phyloP scores from a whole-genome alignment of 1,140 invertebrate species.

The Propsilocerus akamusi region DNA sequence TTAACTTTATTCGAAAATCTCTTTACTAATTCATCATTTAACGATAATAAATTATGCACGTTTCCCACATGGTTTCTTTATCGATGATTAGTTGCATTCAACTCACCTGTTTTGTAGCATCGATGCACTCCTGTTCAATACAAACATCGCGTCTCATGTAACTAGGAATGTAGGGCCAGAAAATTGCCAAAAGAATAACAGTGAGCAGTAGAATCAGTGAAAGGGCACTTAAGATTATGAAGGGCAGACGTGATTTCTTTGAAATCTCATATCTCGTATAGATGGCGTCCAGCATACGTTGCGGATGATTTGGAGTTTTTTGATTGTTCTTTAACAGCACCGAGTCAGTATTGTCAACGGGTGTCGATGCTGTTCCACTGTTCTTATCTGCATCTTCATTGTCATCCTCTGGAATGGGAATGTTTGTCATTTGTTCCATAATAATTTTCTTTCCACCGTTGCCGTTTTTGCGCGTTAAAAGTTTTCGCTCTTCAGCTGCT shows the following conservation, averaged over 20 bases:
- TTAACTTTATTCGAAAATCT: too few species aligned
- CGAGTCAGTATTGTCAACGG: not conserved
- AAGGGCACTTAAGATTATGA: conserved; percentile 1
- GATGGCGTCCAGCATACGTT: not conserved
- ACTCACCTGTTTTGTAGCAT: conserved; percentile 15
- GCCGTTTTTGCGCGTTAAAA: not conserved
- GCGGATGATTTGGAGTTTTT: not conserved
- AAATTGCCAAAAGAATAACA: not conserved
- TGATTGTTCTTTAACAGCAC: not conserved
- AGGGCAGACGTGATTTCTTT: conserved; percentile 1
- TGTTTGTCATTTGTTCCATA: not conserved
- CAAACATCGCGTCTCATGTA: conserved; percentile 19
- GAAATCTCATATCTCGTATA: not conserved
- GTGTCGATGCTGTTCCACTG: not conserved
- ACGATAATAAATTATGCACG: too few species aligned
- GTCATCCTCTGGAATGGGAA: not conserved
- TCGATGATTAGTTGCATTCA: not conserved
- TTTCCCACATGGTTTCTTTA: too few species aligned
- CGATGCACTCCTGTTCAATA: conserved; percentile 20
- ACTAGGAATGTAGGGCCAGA: conserved; percentile 22
- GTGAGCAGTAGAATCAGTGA: not conserved
- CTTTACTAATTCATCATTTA: too few species aligned
- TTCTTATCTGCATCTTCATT: not conserved
- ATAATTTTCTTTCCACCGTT: not conserved
- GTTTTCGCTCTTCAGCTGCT: not conserved